Percentiles rank a stretch among this genome's conserved stretches.
These are phyloP conservation scores for Hirtodrosophila duncani DNA, from an alignment of 2,888 invertebrate genomes.

Conservation along the genomic window DNA sequence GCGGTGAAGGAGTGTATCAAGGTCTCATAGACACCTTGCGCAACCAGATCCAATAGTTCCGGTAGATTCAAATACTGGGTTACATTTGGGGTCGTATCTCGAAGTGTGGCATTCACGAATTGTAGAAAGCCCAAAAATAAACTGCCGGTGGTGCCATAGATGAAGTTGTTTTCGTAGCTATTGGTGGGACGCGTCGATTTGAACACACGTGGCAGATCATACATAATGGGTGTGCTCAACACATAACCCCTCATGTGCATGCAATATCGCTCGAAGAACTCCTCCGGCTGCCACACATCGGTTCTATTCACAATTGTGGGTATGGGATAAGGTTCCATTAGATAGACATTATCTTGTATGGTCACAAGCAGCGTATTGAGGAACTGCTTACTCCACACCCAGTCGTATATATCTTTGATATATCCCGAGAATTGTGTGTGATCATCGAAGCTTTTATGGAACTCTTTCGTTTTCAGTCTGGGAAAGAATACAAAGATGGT, in stretches of 20 bases:
- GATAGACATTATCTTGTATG: slow-evolving; percentile 47
- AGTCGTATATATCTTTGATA: slow-evolving; percentile 40
- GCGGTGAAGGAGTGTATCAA: slow-evolving; percentile 63
- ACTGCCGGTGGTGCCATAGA: slow-evolving; percentile 60
- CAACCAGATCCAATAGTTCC: slow-evolving; percentile 27
- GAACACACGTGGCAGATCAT: slow-evolving; percentile 71
- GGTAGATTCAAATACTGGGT: slow-evolving; percentile 29
- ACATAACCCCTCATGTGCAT: slow-evolving; percentile 58
- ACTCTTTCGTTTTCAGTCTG: slow-evolving; percentile 10
- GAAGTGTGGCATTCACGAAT: slow-evolving; percentile 60
- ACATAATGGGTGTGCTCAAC: slow-evolving; percentile 50
- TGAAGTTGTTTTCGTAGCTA: slow-evolving; percentile 4
- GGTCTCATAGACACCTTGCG: slow-evolving; percentile 64
- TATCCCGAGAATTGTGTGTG: slow-evolving; percentile 18
- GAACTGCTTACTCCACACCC: slow-evolving; percentile 66
- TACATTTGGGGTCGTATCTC: slow-evolving; percentile 34
- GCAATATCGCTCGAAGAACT: slow-evolving; percentile 43
- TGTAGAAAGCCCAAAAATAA: slow-evolving; percentile 59
- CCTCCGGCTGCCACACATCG: slow-evolving; percentile 35
- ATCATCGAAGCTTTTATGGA: slow-evolving; percentile 19
- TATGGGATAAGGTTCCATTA: slow-evolving; percentile 60
- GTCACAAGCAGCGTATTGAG: slow-evolving; percentile 57
- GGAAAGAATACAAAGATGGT: slow-evolving; percentile 67
- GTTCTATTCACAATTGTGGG: slow-evolving; percentile 52
- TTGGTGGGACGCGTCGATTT: slow-evolving; percentile 27